Conservation (phyloP, 2,797 vertebrate genomes). For the Macrochelys suwanniensis region DNA sequence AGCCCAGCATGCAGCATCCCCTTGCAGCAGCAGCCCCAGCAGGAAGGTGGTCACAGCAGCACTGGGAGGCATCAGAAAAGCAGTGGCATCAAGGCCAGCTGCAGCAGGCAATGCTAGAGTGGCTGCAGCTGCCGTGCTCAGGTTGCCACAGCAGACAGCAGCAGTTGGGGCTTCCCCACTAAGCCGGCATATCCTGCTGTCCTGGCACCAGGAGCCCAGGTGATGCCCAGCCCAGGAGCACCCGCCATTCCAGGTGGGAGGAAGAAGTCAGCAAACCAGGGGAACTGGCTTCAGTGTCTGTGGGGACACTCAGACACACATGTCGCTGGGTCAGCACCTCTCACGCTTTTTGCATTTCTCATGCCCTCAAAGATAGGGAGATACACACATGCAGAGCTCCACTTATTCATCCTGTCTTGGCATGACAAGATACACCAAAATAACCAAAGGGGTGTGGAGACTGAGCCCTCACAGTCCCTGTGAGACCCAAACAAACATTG, state of each 20-base stretch:
- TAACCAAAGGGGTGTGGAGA: no score
- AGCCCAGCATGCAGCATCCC: slow-evolving; percentile 63
- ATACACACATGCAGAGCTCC: not conserved
- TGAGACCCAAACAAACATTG: not conserved
- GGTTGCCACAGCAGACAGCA: not conserved
- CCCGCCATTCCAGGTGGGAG: slow-evolving; percentile 1
- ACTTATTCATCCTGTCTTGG: not conserved
- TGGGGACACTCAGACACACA: not conserved
- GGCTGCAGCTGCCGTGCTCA: not conserved
- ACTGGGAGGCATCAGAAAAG: slow-evolving; percentile 46
- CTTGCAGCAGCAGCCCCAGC: slow-evolving; percentile 22
- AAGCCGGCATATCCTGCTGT: slow-evolving; percentile 32
- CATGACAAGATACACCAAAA: not conserved
- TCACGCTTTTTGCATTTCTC: not conserved
- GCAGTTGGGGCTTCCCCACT: slow-evolving; percentile 35
- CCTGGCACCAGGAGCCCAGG: slow-evolving; percentile 37
- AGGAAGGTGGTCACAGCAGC: slow-evolving; percentile 7
- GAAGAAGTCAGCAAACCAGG: not conserved
- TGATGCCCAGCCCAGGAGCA: not conserved
- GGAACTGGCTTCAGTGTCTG: not conserved
- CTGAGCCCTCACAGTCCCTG: not conserved
- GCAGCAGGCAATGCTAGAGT: not conserved
- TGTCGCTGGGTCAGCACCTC: slow-evolving; percentile 16
- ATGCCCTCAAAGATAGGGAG: not conserved
- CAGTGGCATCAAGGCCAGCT: not conserved